Conservation (phyloP, 23 tunicate genomes). For the Halocynthia aurantium region DNA sequence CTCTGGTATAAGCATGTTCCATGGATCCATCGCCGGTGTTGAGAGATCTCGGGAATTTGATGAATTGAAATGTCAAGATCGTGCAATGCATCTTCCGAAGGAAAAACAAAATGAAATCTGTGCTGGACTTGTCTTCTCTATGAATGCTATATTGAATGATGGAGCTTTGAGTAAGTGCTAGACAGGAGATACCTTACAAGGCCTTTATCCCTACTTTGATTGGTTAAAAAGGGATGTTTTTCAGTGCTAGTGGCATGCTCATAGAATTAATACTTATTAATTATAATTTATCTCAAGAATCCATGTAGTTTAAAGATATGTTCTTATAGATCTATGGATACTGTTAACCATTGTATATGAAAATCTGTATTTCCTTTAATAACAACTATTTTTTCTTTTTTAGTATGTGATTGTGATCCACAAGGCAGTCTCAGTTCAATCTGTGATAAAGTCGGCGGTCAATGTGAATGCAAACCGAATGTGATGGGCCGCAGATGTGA, state of each 20-base stretch:
- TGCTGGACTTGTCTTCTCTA: slow-evolving; percentile 64
- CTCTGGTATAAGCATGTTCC: slow-evolving; percentile 64
- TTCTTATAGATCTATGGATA: not conserved
- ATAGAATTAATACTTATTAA: no score
- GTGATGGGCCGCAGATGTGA: slow-evolving; percentile 95
- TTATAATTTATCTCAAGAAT: no score
- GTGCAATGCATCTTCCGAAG: slow-evolving; percentile 68
- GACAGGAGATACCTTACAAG: no score
- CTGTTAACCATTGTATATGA: not conserved
- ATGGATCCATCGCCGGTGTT: slow-evolving; percentile 58
- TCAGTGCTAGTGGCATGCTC: no score
- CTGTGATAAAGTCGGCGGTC: slow-evolving; percentile 85
- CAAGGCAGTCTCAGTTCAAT: slow-evolving; percentile 82
- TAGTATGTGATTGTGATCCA: slow-evolving; percentile 93
- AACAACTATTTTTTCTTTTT: not conserved
- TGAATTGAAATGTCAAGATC: slow-evolving; percentile 55
- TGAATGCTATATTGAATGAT: slow-evolving; percentile 81
- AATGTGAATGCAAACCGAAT: slow-evolving; percentile 83
- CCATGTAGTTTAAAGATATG: no score
- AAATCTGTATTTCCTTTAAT: not conserved
- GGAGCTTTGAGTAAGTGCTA: slow-evolving; percentile 62
- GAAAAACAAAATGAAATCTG: slow-evolving; percentile 52
- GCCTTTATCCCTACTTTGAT: no score
- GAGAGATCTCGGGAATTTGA: slow-evolving; percentile 55
- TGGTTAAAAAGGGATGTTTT: no score